A percentile compares a stretch with the other conserved stretches of the same genome.
These are phyloP conservation scores for Yponomeuta evonymella DNA, from an alignment of 2,888 invertebrate species.

Conservation along the genomic window DNA sequence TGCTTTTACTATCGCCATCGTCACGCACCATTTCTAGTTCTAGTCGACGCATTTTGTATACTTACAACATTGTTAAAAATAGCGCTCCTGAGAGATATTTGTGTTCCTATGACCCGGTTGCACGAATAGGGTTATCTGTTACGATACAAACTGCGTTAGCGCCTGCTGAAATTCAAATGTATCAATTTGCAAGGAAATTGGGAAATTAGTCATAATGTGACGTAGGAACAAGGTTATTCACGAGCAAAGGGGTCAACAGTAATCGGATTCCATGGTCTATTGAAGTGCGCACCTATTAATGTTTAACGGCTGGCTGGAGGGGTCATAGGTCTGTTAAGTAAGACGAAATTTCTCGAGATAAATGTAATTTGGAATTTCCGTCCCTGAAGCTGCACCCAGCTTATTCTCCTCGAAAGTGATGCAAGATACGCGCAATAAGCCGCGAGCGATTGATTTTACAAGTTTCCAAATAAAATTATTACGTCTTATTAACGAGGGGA, in stretches of 20 bases:
- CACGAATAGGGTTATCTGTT: constrained; percentile 41
- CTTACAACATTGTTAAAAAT: constrained; percentile 57
- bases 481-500: neutral
- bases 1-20: neutral
- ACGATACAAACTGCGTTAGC: neutral
- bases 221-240: neutral
- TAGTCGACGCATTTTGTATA: constrained; percentile 51
- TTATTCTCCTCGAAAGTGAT: neutral
- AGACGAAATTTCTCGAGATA: constrained; percentile 11
- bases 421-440: neutral
- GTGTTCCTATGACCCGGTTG: constrained; percentile 69
- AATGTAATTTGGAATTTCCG: constrained; percentile 11
- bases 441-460: constrained; percentile 3
- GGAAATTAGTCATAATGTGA: constrained; percentile 2
- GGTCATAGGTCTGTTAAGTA: constrained; percentile 5
- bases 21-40: constrained; percentile 25
- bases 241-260: constrained; percentile 11
- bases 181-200: constrained; percentile 9
- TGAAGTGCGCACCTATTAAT: constrained; percentile 3
- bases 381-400: neutral
- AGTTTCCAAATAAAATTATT: constrained; percentile 8
- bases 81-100: constrained; percentile 64
- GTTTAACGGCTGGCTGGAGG: constrained; percentile 4
- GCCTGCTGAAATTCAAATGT: neutral
- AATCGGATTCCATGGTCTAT: constrained; percentile 5